A percentile compares a stretch with the other conserved stretches of the same genome.
Conservation (phyloP, 1,140 invertebrate genomes). For the Belonocnema kinseyi region DNA sequence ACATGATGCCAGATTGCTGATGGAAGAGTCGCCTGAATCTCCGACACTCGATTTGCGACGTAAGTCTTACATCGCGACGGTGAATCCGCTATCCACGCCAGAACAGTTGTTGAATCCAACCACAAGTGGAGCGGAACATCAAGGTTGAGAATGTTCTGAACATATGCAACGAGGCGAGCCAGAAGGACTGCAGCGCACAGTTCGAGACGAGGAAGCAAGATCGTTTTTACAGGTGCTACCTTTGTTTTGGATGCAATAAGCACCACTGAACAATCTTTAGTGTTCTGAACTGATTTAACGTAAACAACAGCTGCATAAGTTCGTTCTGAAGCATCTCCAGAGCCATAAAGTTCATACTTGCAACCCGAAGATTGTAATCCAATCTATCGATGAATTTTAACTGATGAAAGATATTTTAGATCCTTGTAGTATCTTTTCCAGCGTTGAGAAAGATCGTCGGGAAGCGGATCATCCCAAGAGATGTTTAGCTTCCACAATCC, state of each 20-base stretch:
- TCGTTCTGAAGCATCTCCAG: neutral
- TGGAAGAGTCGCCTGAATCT: no score
- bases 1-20: no score
- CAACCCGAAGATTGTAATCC: no score
- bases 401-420: no score
- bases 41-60: no score
- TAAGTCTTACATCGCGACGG: no score
- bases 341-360: no score
- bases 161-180: constrained; percentile 17
- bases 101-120: no score
- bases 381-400: no score
- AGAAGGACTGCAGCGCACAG: neutral
- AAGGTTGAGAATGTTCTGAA: constrained; percentile 36
- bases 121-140: no score
- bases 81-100: no score
- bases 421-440: no score
- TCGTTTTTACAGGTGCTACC: neutral
- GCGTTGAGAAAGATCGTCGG: constrained; percentile 27
- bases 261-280: neutral
- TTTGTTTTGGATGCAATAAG: neutral
- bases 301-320: neutral
- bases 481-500: constrained; percentile 61
- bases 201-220: neutral
- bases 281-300: neutral
- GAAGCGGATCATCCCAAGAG: constrained; percentile 65